Conservation (phyloP, 2,113 vertebrate genomes). For the Sinosuthora webbiana region DNA sequence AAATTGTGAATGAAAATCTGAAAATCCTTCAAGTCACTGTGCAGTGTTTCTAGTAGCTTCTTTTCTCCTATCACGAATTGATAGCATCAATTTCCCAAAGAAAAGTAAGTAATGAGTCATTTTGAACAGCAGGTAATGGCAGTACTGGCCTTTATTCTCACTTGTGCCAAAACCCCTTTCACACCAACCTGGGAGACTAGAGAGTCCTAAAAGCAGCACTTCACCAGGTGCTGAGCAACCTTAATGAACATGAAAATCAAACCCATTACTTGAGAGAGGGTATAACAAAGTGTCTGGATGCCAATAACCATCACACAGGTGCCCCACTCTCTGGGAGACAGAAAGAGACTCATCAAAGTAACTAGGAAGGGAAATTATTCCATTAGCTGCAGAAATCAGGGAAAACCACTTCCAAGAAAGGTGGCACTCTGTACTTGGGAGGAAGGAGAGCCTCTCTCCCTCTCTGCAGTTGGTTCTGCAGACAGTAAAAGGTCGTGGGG, state of each 20-base stretch:
- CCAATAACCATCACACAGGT: not conserved
- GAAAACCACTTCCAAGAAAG: not conserved
- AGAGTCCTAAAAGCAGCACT: constrained; percentile 26
- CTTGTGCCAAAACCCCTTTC: not conserved
- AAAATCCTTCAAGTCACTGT: not conserved
- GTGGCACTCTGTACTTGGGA: not conserved
- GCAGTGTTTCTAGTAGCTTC: not conserved
- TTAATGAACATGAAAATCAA: constrained; percentile 44
- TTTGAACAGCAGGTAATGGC: not conserved
- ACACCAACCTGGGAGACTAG: not conserved
- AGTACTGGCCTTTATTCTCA: not conserved
- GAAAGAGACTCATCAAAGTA: not conserved
- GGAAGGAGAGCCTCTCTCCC: not conserved
- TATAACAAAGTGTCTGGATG: not conserved
- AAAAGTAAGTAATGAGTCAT: not conserved
- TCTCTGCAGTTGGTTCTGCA: not conserved
- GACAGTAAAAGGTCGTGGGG: not conserved
- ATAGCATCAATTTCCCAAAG: constrained; percentile 10
- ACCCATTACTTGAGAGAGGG: not conserved
- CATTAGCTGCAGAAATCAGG: not conserved
- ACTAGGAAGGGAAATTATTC: not conserved
- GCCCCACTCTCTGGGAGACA: not conserved
- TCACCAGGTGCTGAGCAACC: not conserved
- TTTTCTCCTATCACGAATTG: not conserved
- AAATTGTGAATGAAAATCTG: not conserved